Percentiles rank a stretch among this genome's conserved stretches.
Conservation (phyloP, 2,888 invertebrate species). For the Toxonevra muliebris region DNA sequence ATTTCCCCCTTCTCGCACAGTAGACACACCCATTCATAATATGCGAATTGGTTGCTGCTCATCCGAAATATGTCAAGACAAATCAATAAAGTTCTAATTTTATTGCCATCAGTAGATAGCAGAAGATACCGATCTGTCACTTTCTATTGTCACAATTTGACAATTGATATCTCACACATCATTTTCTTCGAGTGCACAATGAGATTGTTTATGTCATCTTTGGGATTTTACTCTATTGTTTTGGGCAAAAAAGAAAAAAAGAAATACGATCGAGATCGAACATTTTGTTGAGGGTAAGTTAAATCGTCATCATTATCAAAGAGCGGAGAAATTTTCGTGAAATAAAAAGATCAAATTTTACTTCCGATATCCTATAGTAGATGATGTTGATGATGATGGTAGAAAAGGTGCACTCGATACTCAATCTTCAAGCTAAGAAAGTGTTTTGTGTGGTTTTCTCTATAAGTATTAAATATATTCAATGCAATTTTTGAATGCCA, state of each 20-base stretch:
- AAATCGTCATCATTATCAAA: too few species aligned
- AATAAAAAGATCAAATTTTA: too few species aligned
- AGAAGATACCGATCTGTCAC: conserved; percentile 52
- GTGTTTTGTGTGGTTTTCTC: too few species aligned
- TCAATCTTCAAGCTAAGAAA: too few species aligned
- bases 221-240: conserved; percentile 40
- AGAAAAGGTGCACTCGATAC: too few species aligned
- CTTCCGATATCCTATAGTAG: too few species aligned
- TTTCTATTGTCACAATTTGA: conserved; percentile 52
- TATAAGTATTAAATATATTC: too few species aligned
- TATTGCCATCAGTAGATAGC: conserved; percentile 46
- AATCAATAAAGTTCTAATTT: conserved; percentile 63
- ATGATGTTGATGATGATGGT: too few species aligned
- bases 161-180: conserved; percentile 54
- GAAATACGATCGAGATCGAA: not conserved
- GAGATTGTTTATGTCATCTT: conserved; percentile 58
- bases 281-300: conserved; percentile 13
- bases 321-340: too few species aligned
- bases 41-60: conserved; percentile 32
- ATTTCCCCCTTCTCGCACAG: conserved; percentile 5
- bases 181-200: conserved; percentile 50
- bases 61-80: conserved; percentile 55
- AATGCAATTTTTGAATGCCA: too few species aligned
- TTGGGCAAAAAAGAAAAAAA: not conserved
- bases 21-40: conserved; percentile 42